Conservation (phyloP, 23 tunicate genomes). For the Diplosoma virens region DNA sequence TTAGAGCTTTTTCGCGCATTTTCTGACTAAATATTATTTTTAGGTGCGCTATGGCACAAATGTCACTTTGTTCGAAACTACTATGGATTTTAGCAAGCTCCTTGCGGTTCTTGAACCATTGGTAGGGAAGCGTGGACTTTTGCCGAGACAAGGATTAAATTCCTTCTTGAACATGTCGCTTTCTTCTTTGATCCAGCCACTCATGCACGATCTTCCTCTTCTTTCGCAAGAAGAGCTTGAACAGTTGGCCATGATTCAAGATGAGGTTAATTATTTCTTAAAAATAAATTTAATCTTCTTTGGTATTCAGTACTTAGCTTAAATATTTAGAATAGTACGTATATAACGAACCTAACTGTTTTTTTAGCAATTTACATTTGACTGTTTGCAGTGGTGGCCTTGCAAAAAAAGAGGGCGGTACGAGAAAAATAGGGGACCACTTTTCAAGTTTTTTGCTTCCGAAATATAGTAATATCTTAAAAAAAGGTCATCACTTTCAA, state of each 20-base stretch:
- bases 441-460: no score
- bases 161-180: conserved; percentile 26
- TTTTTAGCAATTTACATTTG: no score
- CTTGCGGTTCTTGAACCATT: conserved; percentile 40
- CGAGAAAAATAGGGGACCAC: no score
- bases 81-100: conserved; percentile 25
- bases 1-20: no score
- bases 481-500: no score
- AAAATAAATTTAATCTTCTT: neutral
- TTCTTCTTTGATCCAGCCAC: conserved; percentile 11
- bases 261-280: conserved; percentile 17
- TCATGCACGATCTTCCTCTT: conserved; percentile 16
- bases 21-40: neutral
- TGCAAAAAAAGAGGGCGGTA: no score
- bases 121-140: conserved; percentile 36
- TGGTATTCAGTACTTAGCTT: no score
- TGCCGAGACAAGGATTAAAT: conserved; percentile 21
- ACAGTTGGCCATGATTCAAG: conserved; percentile 34
- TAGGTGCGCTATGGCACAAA: conserved; percentile 23
- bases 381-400: no score
- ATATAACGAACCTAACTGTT: no score
- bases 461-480: no score
- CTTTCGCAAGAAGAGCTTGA: conserved; percentile 13
- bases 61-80: conserved; percentile 33
- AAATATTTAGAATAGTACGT: no score